phyloP scores from a whole-genome alignment of 2,797 vertebrate species.

The Melanotaenia trifasciata region DNA sequence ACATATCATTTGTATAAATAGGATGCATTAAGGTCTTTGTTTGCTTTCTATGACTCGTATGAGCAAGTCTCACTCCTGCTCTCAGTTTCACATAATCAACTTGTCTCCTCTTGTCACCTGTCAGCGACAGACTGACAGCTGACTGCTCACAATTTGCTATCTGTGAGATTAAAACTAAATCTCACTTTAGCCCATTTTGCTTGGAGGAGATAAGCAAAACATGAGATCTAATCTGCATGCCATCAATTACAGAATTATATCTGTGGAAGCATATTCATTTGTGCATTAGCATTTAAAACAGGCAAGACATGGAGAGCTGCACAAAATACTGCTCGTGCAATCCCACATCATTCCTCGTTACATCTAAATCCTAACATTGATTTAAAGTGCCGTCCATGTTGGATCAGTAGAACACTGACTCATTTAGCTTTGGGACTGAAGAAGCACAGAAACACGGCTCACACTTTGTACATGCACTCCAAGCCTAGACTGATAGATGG shows the following conservation, averaged over 20 bases:
- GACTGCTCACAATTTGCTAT: slow-evolving; percentile 18
- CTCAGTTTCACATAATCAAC: not conserved
- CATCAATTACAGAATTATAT: not conserved
- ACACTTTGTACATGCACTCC: slow-evolving; percentile 6
- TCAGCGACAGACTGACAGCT: slow-evolving; percentile 14
- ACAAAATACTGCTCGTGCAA: slow-evolving; percentile 20
- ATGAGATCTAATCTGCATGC: slow-evolving; percentile 26
- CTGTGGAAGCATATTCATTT: slow-evolving; percentile 14
- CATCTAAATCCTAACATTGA: slow-evolving; percentile 62
- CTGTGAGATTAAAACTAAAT: slow-evolving; percentile 24
- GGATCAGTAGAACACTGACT: slow-evolving; percentile 56
- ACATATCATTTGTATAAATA: slow-evolving; percentile 51
- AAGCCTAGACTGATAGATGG: slow-evolving; percentile 53
- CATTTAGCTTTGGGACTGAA: slow-evolving; percentile 53
- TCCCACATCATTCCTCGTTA: slow-evolving; percentile 44
- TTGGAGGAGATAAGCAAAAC: slow-evolving; percentile 12
- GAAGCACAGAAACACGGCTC: slow-evolving; percentile 19
- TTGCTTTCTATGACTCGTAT: slow-evolving; percentile 4
- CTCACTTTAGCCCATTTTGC: slow-evolving; percentile 6
- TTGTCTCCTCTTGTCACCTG: not conserved
- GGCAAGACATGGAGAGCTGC: not conserved
- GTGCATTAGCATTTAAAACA: slow-evolving; percentile 12
- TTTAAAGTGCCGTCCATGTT: slow-evolving; percentile 57
- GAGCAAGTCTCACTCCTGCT: not conserved
- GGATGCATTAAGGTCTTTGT: slow-evolving; percentile 13